Conservation (phyloP, 2,113 vertebrate genomes). For the Elephantulus edwardii region DNA sequence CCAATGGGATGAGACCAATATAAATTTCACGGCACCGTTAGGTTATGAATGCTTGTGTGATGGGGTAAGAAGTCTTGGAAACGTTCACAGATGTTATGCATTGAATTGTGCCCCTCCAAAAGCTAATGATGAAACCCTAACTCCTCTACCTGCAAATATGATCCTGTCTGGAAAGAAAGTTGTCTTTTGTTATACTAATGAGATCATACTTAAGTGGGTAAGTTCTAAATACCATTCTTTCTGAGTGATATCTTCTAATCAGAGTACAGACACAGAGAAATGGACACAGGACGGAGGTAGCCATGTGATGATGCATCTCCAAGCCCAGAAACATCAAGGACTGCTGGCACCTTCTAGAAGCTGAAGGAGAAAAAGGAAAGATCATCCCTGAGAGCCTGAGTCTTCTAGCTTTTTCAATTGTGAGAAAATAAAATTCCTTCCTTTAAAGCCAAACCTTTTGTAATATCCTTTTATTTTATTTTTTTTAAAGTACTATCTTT, state of each 20-base stretch:
- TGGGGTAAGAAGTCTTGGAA: conserved; percentile 61
- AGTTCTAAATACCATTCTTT: no score
- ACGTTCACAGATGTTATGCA: conserved; percentile 13
- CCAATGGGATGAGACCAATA: conserved; percentile 47
- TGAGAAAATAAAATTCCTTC: neutral
- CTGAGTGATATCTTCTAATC: no score
- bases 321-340: neutral
- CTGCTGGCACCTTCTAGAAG: neutral
- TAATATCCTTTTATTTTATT: no score
- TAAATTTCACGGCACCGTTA: neutral
- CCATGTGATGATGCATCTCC: neutral
- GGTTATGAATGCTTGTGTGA: conserved; percentile 50
- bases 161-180: neutral
- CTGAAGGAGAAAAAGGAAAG: neutral
- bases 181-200: neutral
- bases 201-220: neutral
- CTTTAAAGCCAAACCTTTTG: no score
- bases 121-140: neutral
- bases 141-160: neutral
- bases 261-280: neutral
- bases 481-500: no score
- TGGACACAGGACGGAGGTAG: neutral
- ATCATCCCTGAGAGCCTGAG: neutral
- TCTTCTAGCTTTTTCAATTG: neutral
- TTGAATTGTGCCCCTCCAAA: neutral